These are phyloP conservation scores for Spinibarbus caldwelli DNA, from an alignment of 2,797 vertebrate genomes.

Conservation along the genomic window DNA sequence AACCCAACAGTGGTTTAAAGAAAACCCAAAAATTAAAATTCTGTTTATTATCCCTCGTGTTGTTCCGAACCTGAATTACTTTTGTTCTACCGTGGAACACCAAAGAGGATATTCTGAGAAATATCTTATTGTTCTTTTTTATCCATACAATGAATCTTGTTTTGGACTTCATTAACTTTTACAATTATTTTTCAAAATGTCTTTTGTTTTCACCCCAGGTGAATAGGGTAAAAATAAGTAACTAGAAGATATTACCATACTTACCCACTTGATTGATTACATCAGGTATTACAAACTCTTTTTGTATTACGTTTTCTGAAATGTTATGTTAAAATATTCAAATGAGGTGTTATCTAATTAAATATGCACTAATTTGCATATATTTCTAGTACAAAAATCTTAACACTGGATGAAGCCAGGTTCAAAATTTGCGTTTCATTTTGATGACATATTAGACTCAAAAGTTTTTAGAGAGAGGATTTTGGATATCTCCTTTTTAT, in stretches of 20 bases:
- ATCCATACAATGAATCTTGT: neutral
- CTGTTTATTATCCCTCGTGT: neutral
- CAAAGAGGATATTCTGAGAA: neutral
- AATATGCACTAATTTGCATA: too few species aligned
- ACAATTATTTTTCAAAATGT: neutral
- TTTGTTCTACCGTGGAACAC: neutral
- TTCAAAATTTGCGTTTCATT: too few species aligned
- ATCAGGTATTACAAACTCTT: neutral
- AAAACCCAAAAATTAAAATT: neutral
- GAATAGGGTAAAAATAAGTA: neutral
- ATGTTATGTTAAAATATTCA: neutral
- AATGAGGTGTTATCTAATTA: neutral
- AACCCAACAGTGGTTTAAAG: too few species aligned
- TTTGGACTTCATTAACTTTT: neutral
- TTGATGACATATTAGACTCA: too few species aligned
- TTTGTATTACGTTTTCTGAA: neutral
- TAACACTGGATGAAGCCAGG: too few species aligned
- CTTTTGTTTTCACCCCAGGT: neutral
- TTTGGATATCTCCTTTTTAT: too few species aligned
- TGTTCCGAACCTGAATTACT: neutral
- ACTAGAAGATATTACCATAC: neutral
- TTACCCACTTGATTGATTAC: neutral
- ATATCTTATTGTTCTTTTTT: neutral
- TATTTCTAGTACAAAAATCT: too few species aligned
- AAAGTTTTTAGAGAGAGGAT: too few species aligned